Base-by-base conservation (phyloP, 1,140 invertebrate species). In the Harpegnathos saltator region DNA sequence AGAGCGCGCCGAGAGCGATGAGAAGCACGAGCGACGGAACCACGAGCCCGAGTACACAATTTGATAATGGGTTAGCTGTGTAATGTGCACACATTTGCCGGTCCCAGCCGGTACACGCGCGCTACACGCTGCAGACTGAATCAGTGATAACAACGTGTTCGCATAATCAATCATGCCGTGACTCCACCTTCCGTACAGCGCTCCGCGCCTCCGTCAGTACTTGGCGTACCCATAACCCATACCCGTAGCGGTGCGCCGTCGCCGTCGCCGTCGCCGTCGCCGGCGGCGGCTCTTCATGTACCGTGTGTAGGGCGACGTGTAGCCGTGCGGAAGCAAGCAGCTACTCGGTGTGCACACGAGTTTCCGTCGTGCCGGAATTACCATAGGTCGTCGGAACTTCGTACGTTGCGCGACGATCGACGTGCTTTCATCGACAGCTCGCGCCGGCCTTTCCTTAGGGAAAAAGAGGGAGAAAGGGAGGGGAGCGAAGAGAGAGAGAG, bases 31-130 rank as follows among this genome's bases (percentile, higher is more conserved):
- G 88, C 83, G 86, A 90, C 91, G 84, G 90, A 84, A 90, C 52
- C 63, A n/a, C 65, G 38, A 91, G 85, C 89, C 85, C 87, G 85
- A 86, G 89, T 92, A 91, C 86, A 89, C 90, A 93, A 93, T 92
- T 91, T 92, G 92, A 93, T 93, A 93, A 93, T 92, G 91, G 91
- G 90, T 92, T 93, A 92, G 86, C 89, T 88, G 91, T 92, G 91
- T 92, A 92, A 91, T 88, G 84, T 89, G 90, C 88, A 87, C 86
- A 90, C 90, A 89, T 88, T 91, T 85, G 61, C 54, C 59, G 44
- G 58, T 63, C 73, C 59, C 59, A 54, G 59, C 19, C 84, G 83
- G 80, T 84, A 86, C 86, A 87, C 86, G 87, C 86, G 86, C 75
- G 84, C 85, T 81, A 77, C 88, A 78, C 84, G 80, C 85, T 58